A percentile compares a stretch with the other conserved stretches of the same genome.
Conservation (phyloP, 2,888 invertebrate genomes). For the Troilus luridus region DNA sequence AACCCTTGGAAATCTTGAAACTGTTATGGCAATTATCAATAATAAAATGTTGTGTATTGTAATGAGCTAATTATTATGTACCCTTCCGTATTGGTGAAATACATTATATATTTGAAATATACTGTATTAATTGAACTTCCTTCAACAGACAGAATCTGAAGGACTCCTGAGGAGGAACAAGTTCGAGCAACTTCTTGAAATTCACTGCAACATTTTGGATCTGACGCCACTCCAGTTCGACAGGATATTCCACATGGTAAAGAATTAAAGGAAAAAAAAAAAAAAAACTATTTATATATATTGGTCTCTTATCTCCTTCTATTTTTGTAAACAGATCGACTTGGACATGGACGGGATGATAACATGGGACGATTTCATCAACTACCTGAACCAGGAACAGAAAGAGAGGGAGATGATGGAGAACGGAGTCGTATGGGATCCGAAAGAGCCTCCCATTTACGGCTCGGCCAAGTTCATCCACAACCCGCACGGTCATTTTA, state of each 20-base stretch:
- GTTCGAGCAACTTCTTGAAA: not conserved
- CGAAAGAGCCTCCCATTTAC: conserved; percentile 55
- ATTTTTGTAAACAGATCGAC: conserved; percentile 59
- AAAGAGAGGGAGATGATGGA: conserved; percentile 57
- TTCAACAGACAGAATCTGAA: not conserved
- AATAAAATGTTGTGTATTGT: too few species aligned
- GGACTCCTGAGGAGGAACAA: not conserved
- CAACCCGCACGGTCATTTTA: conserved; percentile 58
- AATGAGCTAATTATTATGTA: too few species aligned
- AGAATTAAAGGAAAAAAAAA: not conserved
- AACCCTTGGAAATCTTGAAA: too few species aligned
- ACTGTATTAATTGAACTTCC: not conserved
- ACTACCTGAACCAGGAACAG: conserved; percentile 59
- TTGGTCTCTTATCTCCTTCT: not conserved
- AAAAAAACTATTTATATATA: too few species aligned
- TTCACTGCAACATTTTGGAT: not conserved
- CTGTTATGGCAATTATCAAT: too few species aligned
- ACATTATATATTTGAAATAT: not conserved
- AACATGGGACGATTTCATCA: conserved; percentile 60
- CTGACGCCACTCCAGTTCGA: conserved; percentile 5
- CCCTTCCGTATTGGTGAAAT: too few species aligned
- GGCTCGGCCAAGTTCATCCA: conserved; percentile 55
- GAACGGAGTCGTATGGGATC: conserved; percentile 48
- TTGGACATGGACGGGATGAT: conserved; percentile 58
- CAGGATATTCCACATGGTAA: not conserved